phyloP scores from a whole-genome alignment of 2,888 invertebrate species.

The Cloeon dipterum region DNA sequence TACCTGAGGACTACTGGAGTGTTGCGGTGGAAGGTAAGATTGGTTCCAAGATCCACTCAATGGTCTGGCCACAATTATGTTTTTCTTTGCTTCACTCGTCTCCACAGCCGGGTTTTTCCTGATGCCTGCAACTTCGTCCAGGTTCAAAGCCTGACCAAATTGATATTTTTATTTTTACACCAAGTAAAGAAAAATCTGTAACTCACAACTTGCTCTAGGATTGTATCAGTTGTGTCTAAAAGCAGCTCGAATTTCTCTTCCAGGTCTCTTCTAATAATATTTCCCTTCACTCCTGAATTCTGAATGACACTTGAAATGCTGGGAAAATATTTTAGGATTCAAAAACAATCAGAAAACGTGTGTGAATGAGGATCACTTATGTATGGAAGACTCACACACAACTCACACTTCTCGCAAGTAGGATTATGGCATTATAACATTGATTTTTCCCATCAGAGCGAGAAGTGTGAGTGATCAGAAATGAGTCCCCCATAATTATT shows the following conservation, averaged over 20 bases:
- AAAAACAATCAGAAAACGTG: neutral
- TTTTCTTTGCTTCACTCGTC: slow-evolving; percentile 16
- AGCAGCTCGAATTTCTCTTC: slow-evolving; percentile 54
- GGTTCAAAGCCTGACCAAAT: slow-evolving; percentile 16
- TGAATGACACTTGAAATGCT: slow-evolving; percentile 29
- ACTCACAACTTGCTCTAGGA: slow-evolving; percentile 58
- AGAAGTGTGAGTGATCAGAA: no score
- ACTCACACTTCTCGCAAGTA: neutral
- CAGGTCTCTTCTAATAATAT: slow-evolving; percentile 26
- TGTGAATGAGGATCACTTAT: no score
- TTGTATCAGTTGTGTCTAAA: slow-evolving; percentile 58
- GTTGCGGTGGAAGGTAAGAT: no score
- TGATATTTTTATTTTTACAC: neutral
- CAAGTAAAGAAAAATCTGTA: slow-evolving; percentile 8
- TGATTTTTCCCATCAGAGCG: no score
- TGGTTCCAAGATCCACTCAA: slow-evolving; percentile 37
- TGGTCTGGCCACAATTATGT: slow-evolving; percentile 17
- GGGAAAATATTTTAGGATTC: slow-evolving; percentile 6
- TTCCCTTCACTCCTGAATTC: slow-evolving; percentile 28
- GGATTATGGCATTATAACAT: neutral
- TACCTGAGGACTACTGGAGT: no score
- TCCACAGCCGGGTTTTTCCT: slow-evolving; percentile 25
- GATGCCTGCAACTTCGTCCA: slow-evolving; percentile 42
- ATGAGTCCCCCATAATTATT: no score
- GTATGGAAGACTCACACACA: no score